Percentiles rank a stretch among this genome's conserved stretches.
These are phyloP conservation scores for Drosophila affinis DNA, from an alignment of 2,888 invertebrate species.

Conservation along the genomic window DNA sequence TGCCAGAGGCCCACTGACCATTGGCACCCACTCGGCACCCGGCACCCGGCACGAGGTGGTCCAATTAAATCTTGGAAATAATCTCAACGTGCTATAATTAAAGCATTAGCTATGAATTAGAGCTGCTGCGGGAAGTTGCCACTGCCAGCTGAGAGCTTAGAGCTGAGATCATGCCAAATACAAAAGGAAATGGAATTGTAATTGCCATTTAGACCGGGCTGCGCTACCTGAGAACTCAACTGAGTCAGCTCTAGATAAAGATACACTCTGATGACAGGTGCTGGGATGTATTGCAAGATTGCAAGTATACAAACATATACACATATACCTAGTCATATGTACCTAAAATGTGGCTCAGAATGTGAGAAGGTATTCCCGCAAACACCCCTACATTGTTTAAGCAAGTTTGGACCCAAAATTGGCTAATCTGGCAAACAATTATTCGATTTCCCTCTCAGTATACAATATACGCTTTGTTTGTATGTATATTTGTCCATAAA, in stretches of 20 bases:
- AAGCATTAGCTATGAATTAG: constrained; percentile 66
- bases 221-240: not conserved
- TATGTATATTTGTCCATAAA: constrained; percentile 13
- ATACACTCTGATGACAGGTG: no score
- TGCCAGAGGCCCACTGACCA: not conserved
- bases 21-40: constrained; percentile 13
- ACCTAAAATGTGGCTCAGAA: no score
- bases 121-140: constrained; percentile 52
- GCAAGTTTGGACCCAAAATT: not conserved
- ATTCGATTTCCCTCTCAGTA: constrained; percentile 29
- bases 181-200: constrained; percentile 38
- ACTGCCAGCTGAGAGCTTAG: constrained; percentile 31
- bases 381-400: no score
- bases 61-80: constrained; percentile 57
- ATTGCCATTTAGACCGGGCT: constrained; percentile 2
- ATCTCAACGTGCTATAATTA: constrained; percentile 58
- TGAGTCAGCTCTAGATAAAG: constrained; percentile 11
- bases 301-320: no score
- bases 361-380: no score
- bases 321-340: not conserved
- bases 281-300: not conserved
- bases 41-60: constrained; percentile 16
- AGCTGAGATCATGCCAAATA: constrained; percentile 34
- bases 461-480: not conserved
- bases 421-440: constrained; percentile 24